A percentile compares a stretch with the other conserved stretches of the same genome.
Conservation (phyloP, 2,797 vertebrate species). For the Odontamblyopus lacepedii region DNA sequence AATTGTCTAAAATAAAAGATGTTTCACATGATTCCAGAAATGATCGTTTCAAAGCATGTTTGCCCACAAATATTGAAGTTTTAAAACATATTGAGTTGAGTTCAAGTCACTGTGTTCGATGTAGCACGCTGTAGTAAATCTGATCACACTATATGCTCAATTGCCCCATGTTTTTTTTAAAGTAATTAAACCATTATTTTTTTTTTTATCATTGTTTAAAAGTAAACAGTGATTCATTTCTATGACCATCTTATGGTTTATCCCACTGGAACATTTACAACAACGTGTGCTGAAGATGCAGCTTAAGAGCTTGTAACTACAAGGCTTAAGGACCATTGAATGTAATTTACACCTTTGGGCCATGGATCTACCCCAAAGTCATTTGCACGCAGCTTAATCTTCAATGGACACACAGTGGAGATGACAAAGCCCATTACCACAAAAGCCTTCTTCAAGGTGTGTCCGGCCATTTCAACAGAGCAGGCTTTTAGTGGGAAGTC, state of each 20-base stretch:
- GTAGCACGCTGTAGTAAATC: background rate
- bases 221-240: background rate
- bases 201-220: background rate
- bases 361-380: conserved; percentile 55
- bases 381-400: conserved; percentile 70
- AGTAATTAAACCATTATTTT: background rate
- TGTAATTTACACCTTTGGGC: conserved; percentile 54
- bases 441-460: conserved; percentile 47
- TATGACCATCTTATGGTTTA: conserved; percentile 5
- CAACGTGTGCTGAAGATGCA: conserved; percentile 8
- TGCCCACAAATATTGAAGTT: background rate
- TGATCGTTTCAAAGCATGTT: conserved; percentile 14
- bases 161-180: background rate
- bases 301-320: conserved; percentile 26
- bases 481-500: conserved; percentile 14
- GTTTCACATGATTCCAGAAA: conserved; percentile 15
- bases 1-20: conserved; percentile 29
- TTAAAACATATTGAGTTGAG: background rate
- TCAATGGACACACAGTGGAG: conserved; percentile 68
- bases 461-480: conserved; percentile 37
- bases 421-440: conserved; percentile 79
- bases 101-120: background rate
- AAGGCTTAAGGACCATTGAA: conserved; percentile 50
- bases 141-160: background rate
- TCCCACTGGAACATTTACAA: conserved; percentile 13